Conservation (phyloP, 2,797 vertebrate genomes). For the Danio jaintianensis region DNA sequence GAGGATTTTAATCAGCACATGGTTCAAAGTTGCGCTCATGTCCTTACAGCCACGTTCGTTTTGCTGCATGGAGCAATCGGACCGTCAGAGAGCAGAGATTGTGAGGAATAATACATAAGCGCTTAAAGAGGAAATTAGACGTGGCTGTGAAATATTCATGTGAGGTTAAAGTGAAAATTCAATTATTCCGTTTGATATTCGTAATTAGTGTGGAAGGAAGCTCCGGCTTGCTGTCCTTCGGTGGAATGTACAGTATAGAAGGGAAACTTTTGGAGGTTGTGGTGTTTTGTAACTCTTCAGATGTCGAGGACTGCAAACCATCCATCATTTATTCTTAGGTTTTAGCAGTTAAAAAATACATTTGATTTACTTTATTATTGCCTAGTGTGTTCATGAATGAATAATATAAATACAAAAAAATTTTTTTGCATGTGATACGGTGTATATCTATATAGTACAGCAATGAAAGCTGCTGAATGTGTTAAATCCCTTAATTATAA, state of each 20-base stretch:
- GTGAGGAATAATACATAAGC: constrained; percentile 49
- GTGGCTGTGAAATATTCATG: constrained; percentile 47
- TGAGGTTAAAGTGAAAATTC: constrained; percentile 48
- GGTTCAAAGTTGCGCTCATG: constrained; percentile 42
- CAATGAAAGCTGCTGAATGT: background rate
- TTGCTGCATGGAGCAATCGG: constrained; percentile 25
- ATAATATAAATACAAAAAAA: background rate
- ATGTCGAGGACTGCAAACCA: background rate
- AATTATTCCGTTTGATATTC: constrained; percentile 50
- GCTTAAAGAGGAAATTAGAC: constrained; percentile 53
- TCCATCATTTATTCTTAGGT: background rate
- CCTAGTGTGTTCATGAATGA: background rate
- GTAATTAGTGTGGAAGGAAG: constrained; percentile 42
- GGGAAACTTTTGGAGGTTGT: background rate
- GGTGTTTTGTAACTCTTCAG: background rate
- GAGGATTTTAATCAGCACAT: constrained; percentile 53
- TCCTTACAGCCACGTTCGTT: constrained; percentile 30
- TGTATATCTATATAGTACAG: too few relatives aligned
- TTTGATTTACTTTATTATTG: background rate
- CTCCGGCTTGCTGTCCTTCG: background rate
- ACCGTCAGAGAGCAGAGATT: constrained; percentile 25
- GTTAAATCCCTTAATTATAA: background rate
- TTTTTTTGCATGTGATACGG: background rate
- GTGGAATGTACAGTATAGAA: background rate
- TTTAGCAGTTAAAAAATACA: background rate